Evolutionary conservation across 2,888 invertebrate genomes (phyloP).

Genomic region (Cheilosia scutellata): DNA sequence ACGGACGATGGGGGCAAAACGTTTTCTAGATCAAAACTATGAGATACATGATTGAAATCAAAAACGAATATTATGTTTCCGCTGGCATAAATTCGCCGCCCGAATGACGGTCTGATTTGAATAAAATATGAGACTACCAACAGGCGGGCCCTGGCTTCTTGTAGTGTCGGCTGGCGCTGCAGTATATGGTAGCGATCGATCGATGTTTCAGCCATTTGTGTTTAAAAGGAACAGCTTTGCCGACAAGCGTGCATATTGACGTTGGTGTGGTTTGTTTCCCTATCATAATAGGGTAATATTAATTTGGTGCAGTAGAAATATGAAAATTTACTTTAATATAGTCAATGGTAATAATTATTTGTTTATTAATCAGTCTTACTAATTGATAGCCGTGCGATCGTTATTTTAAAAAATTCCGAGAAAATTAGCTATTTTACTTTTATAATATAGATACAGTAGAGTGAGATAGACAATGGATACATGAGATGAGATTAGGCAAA

Average conservation of each 20-base stretch:
- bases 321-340: background rate
- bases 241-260: conserved; percentile 2
- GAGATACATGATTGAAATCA: conserved; percentile 71
- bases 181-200: conserved; percentile 13
- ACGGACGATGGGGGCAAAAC: conserved; percentile 64
- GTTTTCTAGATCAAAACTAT: conserved; percentile 70
- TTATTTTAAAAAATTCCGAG: no score
- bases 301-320: background rate
- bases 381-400: no score
- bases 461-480: no score
- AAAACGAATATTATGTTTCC: conserved; percentile 74
- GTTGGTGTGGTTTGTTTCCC: background rate
- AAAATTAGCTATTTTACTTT: no score
- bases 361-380: no score
- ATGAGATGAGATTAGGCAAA: no score
- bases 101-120: conserved; percentile 69
- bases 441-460: no score
- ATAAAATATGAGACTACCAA: conserved; percentile 72
- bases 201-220: conserved; percentile 13
- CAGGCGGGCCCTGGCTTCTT: conserved; percentile 7
- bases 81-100: conserved; percentile 68
- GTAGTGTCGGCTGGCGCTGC: background rate
- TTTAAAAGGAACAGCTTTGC: conserved; percentile 22
- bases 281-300: conserved; percentile 13
- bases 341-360: no score